phyloP scores from a whole-genome alignment of 2,113 vertebrate species.

The Antechinus flavipes region DNA sequence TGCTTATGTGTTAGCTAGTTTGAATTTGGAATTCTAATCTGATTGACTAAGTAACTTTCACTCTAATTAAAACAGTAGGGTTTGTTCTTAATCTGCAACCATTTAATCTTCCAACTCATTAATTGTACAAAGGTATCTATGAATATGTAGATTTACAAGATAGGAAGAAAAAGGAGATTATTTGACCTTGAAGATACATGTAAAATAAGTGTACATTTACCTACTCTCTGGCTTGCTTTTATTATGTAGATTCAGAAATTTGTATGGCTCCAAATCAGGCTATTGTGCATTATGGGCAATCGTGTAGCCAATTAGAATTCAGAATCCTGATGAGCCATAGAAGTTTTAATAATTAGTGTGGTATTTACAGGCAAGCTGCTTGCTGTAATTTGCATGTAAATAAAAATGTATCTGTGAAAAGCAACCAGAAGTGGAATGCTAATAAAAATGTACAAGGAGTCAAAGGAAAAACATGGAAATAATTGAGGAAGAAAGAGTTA shows the following conservation, averaged over 20 bases:
- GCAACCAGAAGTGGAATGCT: constrained; percentile 32
- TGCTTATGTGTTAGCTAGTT: constrained; percentile 53
- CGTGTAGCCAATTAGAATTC: constrained; percentile 76
- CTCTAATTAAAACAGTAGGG: constrained; percentile 83
- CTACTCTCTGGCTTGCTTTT: constrained; percentile 68
- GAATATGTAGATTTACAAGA: constrained; percentile 83
- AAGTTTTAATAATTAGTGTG: constrained; percentile 81
- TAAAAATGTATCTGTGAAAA: constrained; percentile 74
- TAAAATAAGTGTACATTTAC: constrained; percentile 73
- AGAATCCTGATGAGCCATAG: constrained; percentile 79
- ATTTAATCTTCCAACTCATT: constrained; percentile 85
- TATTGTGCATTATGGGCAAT: constrained; percentile 66
- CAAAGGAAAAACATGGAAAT: constrained; percentile 42
- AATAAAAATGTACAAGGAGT: constrained; percentile 40
- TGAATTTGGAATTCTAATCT: constrained; percentile 83
- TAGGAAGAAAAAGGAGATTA: constrained; percentile 64
- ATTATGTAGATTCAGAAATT: constrained; percentile 80
- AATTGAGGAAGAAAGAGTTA: constrained; percentile 58
- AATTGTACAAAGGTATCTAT: constrained; percentile 78
- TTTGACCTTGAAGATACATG: constrained; percentile 83
- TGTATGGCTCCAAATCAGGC: constrained; percentile 76
- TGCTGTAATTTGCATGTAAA: constrained; percentile 83
- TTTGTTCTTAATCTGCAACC: constrained; percentile 82
- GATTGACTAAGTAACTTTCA: constrained; percentile 82
- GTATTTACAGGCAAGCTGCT: constrained; percentile 80